phyloP scores from a whole-genome alignment of 2,888 invertebrate genomes.

The Dolomedes plantarius region DNA sequence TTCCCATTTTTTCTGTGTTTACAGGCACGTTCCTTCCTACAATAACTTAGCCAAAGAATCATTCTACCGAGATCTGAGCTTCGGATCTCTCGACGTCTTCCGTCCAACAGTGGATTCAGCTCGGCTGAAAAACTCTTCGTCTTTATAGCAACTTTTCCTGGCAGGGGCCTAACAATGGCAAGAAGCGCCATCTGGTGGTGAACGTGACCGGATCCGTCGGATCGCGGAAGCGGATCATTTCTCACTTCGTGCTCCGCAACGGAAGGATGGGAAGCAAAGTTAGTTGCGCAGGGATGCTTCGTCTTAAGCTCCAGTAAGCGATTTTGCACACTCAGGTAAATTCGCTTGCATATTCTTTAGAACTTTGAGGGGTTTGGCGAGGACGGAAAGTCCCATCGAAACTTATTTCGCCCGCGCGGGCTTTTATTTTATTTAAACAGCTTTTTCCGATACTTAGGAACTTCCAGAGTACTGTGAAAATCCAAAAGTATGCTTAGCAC shows the following conservation, averaged over 20 bases:
- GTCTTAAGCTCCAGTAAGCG: neutral
- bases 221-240: slow-evolving; percentile 2
- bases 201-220: neutral
- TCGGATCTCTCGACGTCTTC: neutral
- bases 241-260: neutral
- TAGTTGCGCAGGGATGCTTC: slow-evolving; percentile 1
- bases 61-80: neutral
- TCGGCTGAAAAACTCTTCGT: neutral
- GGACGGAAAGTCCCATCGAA: no score
- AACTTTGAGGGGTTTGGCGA: no score
- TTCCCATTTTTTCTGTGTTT: no score
- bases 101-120: neutral
- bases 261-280: slow-evolving; percentile 1
- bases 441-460: no score
- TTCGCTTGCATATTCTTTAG: neutral
- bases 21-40: no score
- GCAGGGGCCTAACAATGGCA: neutral
- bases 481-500: no score
- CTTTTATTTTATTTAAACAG: no score
- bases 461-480: no score
- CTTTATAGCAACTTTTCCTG: neutral
- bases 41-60: no score
- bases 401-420: no score
- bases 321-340: slow-evolving; percentile 6
- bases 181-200: neutral